Evolutionary conservation across 2,888 invertebrate species (phyloP).

Genomic region (Lypha dubia): DNA sequence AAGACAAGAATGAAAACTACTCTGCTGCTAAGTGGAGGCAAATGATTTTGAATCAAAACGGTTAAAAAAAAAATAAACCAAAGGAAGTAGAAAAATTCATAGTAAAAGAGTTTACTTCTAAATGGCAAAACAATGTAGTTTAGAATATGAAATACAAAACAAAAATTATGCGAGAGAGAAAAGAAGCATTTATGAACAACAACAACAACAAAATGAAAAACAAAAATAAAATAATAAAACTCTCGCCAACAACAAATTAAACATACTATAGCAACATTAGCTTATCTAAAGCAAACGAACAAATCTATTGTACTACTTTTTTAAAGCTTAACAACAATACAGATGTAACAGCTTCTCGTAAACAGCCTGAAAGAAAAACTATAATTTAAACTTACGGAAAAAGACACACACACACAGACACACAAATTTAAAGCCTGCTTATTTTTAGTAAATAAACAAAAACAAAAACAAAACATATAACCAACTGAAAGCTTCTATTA

Average conservation of each 20-base stretch:
- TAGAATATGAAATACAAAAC: constrained; percentile 55
- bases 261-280: constrained; percentile 54
- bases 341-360: constrained; percentile 60
- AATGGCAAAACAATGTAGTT: constrained; percentile 53
- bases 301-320: constrained; percentile 52
- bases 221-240: constrained; percentile 40
- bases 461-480: no score
- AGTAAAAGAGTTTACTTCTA: constrained; percentile 45
- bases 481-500: no score
- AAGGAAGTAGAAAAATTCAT: constrained; percentile 20
- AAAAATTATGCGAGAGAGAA: constrained; percentile 54
- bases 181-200: constrained; percentile 67
- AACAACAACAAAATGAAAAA: constrained; percentile 43
- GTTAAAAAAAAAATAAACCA: constrained; percentile 16
- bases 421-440: constrained; percentile 46
- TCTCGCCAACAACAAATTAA: constrained; percentile 22
- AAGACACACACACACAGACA: constrained; percentile 18
- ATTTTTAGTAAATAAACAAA: constrained; percentile 18
- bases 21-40: background rate
- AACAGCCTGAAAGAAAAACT: constrained; percentile 5
- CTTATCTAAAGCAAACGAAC: constrained; percentile 61
- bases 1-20: constrained; percentile 50
- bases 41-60: constrained; percentile 49
- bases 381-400: no score
- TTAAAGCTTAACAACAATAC: constrained; percentile 56